phyloP scores from a whole-genome alignment of 1,140 invertebrate species.

The Drosophila tsacasi region DNA sequence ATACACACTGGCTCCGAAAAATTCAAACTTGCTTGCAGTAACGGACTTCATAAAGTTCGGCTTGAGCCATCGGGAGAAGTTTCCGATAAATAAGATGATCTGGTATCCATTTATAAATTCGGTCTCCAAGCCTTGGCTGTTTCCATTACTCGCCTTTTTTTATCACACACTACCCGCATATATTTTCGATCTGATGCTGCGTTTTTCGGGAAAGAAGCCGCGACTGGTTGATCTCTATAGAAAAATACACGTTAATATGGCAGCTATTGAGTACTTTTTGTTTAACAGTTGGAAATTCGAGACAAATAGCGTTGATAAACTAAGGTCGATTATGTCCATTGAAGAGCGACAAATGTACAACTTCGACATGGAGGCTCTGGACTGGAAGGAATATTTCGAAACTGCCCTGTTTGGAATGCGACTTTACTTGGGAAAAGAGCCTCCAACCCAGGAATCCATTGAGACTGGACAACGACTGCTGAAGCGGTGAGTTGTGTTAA shows the following conservation, averaged over 20 bases:
- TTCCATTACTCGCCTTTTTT: conserved; percentile 85
- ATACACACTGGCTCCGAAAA: conserved; percentile 89
- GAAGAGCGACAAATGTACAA: conserved; percentile 88
- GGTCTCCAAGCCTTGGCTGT: conserved; percentile 75
- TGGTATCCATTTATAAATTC: conserved; percentile 86
- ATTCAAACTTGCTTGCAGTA: conserved; percentile 88
- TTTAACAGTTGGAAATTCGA: conserved; percentile 88
- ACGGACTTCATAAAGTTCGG: conserved; percentile 85
- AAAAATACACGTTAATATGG: conserved; percentile 89
- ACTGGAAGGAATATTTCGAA: conserved; percentile 88
- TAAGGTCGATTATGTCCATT: conserved; percentile 87
- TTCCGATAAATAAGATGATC: conserved; percentile 80
- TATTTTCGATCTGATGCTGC: conserved; percentile 86
- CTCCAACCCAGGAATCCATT: conserved; percentile 86
- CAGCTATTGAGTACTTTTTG: conserved; percentile 89
- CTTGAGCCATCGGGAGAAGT: conserved; percentile 55
- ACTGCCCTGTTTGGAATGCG: conserved; percentile 88
- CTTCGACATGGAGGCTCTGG: conserved; percentile 88
- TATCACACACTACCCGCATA: conserved; percentile 87
- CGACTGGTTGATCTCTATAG: conserved; percentile 88
- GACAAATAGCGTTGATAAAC: conserved; percentile 87
- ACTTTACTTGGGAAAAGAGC: conserved; percentile 89
- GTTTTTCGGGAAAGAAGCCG: conserved; percentile 81
- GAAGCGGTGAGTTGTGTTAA: neutral
- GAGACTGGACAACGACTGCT: conserved; percentile 60